These are phyloP conservation scores for Pterobdella sp. DNA, from an alignment of 2,888 invertebrate genomes.

Conservation along the genomic window DNA sequence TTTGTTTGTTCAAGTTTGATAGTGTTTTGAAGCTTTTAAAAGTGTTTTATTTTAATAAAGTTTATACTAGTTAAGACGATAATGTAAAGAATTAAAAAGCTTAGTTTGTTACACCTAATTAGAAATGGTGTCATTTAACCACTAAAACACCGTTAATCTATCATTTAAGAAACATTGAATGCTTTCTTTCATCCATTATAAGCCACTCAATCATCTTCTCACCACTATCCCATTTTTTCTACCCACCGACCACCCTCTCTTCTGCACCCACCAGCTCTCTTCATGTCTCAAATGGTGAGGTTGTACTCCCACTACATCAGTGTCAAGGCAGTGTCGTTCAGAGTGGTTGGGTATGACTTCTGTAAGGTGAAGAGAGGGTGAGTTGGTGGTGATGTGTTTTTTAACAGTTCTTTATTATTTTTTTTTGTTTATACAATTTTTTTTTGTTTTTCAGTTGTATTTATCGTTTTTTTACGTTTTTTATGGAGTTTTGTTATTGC, in stretches of 20 bases:
- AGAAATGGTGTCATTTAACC: no score
- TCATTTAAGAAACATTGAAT: no score
- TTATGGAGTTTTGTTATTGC: no score
- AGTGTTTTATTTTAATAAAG: no score
- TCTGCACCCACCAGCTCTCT: constrained; percentile 64
- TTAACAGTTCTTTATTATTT: not conserved
- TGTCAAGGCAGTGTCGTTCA: constrained; percentile 95
- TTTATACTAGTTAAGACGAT: no score
- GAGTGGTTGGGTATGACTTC: constrained; percentile 97
- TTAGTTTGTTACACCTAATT: no score
- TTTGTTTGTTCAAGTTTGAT: no score
- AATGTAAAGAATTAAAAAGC: no score
- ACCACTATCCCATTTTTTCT: not conserved
- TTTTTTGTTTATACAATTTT: not conserved
- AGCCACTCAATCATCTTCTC: not conserved
- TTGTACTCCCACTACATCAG: constrained; percentile 97
- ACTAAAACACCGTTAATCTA: no score
- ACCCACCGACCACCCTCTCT: not conserved
- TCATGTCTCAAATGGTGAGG: constrained; percentile 98
- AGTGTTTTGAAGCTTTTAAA: no score
- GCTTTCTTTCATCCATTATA: no score
- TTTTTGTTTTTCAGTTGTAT: not conserved
- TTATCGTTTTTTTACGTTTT: no score
- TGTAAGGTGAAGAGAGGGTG: constrained; percentile 99
- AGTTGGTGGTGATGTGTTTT: constrained; percentile 44